Base-by-base conservation (phyloP, 2,888 invertebrate species). In the Thera obeliscata region DNA sequence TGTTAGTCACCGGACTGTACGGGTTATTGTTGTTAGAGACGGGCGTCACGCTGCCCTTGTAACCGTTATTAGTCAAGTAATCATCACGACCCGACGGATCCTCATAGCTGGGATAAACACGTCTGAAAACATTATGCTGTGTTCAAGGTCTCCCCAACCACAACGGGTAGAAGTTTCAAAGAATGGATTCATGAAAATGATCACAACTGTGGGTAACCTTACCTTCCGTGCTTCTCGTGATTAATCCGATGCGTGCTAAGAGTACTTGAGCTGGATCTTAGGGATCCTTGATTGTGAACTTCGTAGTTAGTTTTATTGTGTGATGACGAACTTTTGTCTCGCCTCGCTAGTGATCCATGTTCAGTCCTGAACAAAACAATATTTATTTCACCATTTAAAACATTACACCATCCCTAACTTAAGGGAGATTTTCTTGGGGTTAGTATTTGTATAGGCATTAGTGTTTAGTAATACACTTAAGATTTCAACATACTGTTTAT, bases 221-320 rank as follows among this genome's bases (percentile, higher is more conserved):
- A 90, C 90, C 89, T 87, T 78, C 87, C 87, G 76, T 91, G 94
- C 81, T 94, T 94, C 52, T 94, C 94, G 66, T 91, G 93, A 74
- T 87, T 90, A 71, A 92, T 94, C 76, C 94, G 88, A 63, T 94
- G 95, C 46, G 94, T 94, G 75, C 91, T 93, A 69, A 95, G 91
- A 54, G 94, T 95, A 80, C 95, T 95, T 41, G 95, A 92, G 77
- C 82, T 94, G 61, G 95, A 95, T 75, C 95, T 90, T 58, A 95
- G 93, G 56, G 95, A 95, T 64, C 95, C 95, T 78, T 91, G 93
- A 71, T 84, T 88, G 73, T 86, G 84, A 70, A 75, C 87, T 63
- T 92, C 92, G 72, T 88, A 87, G 67, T 78, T 85, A 71, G 70
- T 88, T 83, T 91, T 91, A 54, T 78, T 78, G 74, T 91, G 89